Evolutionary conservation across 2,113 vertebrate species (phyloP).

Genomic region (Centrocercus urophasianus): DNA sequence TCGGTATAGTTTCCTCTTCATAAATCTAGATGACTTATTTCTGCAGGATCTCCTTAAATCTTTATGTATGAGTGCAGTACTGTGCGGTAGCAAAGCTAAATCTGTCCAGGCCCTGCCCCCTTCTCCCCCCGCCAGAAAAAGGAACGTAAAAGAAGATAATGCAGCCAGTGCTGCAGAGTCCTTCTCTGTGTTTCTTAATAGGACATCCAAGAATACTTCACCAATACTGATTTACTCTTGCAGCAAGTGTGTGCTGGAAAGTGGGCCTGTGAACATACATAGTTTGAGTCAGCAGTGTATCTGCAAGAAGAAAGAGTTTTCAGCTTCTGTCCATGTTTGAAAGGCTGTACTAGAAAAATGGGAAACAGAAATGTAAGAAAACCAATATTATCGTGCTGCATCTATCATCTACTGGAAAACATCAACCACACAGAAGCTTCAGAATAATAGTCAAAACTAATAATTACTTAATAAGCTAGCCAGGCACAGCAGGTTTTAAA

Average conservation of each 20-base stretch:
- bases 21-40: not conserved
- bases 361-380: not conserved
- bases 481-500: not conserved
- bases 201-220: not conserved
- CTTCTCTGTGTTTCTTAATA: not conserved
- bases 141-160: rapidly evolving
- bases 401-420: not conserved
- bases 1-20: slow-evolving; percentile 34
- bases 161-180: not conserved
- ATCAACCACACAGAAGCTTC: not conserved
- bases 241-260: not conserved
- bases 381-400: not conserved
- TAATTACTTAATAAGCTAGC: not conserved
- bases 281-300: not conserved
- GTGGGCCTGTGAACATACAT: rapidly evolving
- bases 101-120: not conserved
- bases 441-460: not conserved
- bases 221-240: not conserved
- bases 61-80: not conserved
- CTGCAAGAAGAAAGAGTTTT: not conserved
- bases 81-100: not conserved
- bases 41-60: not conserved
- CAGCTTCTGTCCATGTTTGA: not conserved
- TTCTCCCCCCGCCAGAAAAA: not conserved
- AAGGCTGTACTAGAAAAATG: not conserved